Base-by-base conservation (phyloP, 2,888 invertebrate genomes). In the Artemia sp. region DNA sequence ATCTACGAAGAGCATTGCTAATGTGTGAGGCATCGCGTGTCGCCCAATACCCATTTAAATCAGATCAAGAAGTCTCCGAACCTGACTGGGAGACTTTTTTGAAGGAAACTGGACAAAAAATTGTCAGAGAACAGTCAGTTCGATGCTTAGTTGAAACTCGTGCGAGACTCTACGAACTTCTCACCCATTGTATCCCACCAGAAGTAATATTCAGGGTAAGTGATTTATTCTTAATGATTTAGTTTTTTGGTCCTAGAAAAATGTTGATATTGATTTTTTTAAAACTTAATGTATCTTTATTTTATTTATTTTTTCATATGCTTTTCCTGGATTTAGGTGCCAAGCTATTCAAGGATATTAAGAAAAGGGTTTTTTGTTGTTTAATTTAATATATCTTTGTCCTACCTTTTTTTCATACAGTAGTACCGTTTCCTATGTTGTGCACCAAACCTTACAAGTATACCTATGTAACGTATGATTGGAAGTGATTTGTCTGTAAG, bases 71-170 rank as follows among this genome's bases (percentile, higher is more conserved):
- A 73, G 85, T 96, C 68, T 81, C 86, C 0, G 88, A 90, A 75
- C 88, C 94, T 0, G 97, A 98, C 79, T 98, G 97, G 97, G 89
- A 92, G 77, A 78, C 85, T 10, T 96, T 86, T 78, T 84, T 98
- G 51, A 83, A 84, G 73, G 89, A 90, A 74, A 95, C 93, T 5
- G 95, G 94, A 0, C 83, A 83, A 71, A 85, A 89, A 81, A 90
- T 96, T 75, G 80, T 92, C 1, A 83, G 86, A 8, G 90, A 94
- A 76, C 97, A 96, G 77, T 88, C 85, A 71, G 89, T 94, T 0
- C 86, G 86, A 71, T 89, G 89, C 74, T 80, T 97, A 69, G 82
- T 88, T 72, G 89, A 90, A 77, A 87, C 95, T 0, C 83, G 98
- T 68, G 88, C 86, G 72, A 85, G 92, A 74, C 79, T 98, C 8